phyloP scores from a whole-genome alignment of 2,888 invertebrate genomes.

The Griposia aprilina region DNA sequence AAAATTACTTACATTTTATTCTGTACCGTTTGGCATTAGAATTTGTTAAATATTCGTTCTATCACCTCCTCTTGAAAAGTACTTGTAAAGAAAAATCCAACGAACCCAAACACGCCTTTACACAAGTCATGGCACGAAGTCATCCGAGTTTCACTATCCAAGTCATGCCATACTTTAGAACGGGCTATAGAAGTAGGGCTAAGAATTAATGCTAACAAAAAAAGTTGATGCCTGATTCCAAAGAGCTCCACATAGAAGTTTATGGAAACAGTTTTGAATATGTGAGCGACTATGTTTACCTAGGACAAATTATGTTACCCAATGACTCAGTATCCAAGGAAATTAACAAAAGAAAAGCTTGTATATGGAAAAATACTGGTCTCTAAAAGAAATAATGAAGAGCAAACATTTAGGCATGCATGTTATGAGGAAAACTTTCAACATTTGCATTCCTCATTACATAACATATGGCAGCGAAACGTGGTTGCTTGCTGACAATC shows the following conservation, averaged over 20 bases:
- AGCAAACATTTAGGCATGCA: too few species aligned
- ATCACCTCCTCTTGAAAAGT: too few species aligned
- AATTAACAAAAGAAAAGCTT: neutral
- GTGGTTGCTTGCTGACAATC: neutral
- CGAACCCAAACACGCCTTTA: too few species aligned
- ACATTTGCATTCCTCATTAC: neutral
- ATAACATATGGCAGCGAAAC: neutral
- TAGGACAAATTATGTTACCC: neutral
- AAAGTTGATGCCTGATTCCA: neutral
- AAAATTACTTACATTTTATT: too few species aligned
- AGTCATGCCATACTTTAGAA: too few species aligned
- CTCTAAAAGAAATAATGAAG: neutral
- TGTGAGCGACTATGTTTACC: too few species aligned
- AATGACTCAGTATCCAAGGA: neutral
- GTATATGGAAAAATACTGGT: neutral
- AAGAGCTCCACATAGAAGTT: neutral
- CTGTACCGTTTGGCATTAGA: too few species aligned
- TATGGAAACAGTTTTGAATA: neutral
- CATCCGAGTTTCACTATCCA: too few species aligned
- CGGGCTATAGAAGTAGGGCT: neutral
- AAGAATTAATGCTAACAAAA: neutral
- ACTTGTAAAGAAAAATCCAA: too few species aligned
- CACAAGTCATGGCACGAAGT: too few species aligned
- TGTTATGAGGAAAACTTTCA: neutral
- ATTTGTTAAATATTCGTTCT: too few species aligned